A percentile compares a stretch with the other conserved stretches of the same genome.
Evolutionary conservation across 2,888 invertebrate species (phyloP).

Genomic region (Silvanus unidentatus): DNA sequence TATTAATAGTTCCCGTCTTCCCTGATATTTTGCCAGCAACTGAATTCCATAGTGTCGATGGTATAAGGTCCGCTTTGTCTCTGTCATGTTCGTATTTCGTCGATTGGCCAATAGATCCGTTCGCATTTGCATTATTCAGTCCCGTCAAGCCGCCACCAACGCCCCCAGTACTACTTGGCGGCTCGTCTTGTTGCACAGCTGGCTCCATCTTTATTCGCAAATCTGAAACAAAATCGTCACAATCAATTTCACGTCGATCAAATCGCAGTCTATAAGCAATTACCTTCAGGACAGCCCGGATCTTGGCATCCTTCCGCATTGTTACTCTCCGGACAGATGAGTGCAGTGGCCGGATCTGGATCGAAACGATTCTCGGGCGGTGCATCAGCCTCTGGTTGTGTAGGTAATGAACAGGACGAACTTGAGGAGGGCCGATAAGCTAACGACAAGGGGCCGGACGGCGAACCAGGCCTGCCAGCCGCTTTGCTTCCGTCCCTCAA

Average conservation of each 20-base stretch:
- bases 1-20: slow-evolving; percentile 75
- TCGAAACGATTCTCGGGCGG: slow-evolving; percentile 51
- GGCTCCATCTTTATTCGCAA: slow-evolving; percentile 70
- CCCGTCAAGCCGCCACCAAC: slow-evolving; percentile 36
- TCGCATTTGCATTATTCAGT: slow-evolving; percentile 42
- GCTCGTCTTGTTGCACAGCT: slow-evolving; percentile 37
- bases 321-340: slow-evolving; percentile 48
- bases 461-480: slow-evolving; percentile 49
- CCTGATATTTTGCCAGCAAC: slow-evolving; percentile 48
- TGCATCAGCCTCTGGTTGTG: slow-evolving; percentile 52
- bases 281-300: slow-evolving; percentile 51
- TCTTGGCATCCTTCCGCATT: slow-evolving; percentile 39
- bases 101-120: slow-evolving; percentile 55
- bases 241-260: background rate
- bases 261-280: too few relatives aligned
- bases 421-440: slow-evolving; percentile 47
- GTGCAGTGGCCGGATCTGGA: slow-evolving; percentile 44
- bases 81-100: slow-evolving; percentile 44
- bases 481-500: slow-evolving; percentile 58
- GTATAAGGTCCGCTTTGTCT: slow-evolving; percentile 50
- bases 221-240: slow-evolving; percentile 50
- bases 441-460: slow-evolving; percentile 34
- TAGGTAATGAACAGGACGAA: slow-evolving; percentile 47
- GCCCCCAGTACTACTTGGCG: slow-evolving; percentile 40
- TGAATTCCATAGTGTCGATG: slow-evolving; percentile 53